Base-by-base conservation (phyloP, 2,888 invertebrate species). In the Dynastes grantii region DNA sequence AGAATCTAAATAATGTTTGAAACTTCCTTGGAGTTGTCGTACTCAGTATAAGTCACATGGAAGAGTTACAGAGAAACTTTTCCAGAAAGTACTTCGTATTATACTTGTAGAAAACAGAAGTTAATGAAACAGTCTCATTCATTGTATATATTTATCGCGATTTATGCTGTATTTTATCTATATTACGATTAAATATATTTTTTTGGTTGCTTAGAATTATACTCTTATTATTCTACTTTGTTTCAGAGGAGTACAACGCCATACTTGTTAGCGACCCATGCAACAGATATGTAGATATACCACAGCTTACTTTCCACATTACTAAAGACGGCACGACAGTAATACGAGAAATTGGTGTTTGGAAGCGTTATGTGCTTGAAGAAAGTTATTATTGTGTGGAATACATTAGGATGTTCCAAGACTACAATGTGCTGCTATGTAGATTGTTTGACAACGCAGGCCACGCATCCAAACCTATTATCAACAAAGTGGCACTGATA, bases 361-460 rank as follows among this genome's bases (percentile, higher is more conserved):
- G 78, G 78, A 61, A 45, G 6, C 64, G 64, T 6, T 78, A 71
- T 73, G 8, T 32, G 53, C 49, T 73, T 51, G 78, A 78, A 53
- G 78, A 78, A 51, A 78, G 63, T 11, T 61, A 53, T n/a, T 78
- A 78, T 16, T 78, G 73, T 29, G 51, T 78, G 22, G 78, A 78
- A 53, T 73, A 78, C 61, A 32, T 53, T 63, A 49, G 55, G 22
- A 71, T 29, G n/a, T 5, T 61, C 2, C 29, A 73, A 8, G 29
- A 32, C 3, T 64, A 78, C 16, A 63, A 40, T 9, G 22, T 78
- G 9, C 53, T 71, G 22, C 53, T 73, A 2, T 78, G 78, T 11
- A 64, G 4, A 9, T 51, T 78, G 32, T 32, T 32, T 49, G 63
- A 70, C 49, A 45, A 70, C 9, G 40, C 16, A 22, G 40, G 45